phyloP scores from a whole-genome alignment of 2,113 vertebrate genomes.

The Ciconia boyciana region DNA sequence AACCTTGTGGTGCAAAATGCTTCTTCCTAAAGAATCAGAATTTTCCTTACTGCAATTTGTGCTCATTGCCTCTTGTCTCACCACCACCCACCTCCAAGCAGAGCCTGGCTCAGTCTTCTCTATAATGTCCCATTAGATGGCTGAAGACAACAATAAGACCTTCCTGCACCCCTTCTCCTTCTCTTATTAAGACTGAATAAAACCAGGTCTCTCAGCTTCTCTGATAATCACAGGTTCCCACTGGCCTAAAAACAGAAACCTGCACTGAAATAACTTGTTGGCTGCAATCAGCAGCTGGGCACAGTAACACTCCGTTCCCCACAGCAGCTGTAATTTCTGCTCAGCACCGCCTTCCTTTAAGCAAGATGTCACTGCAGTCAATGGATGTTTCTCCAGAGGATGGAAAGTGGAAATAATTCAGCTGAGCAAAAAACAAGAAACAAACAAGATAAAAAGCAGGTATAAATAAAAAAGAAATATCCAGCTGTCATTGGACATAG shows the following conservation, averaged over 20 bases:
- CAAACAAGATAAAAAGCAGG: neutral
- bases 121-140: neutral
- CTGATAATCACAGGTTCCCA: neutral
- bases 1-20: neutral
- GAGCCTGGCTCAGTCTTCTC: neutral
- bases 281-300: neutral
- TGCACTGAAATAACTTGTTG: neutral
- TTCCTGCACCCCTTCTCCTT: neutral
- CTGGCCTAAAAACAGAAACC: neutral
- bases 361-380: constrained; percentile 3
- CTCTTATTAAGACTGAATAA: neutral
- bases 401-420: constrained; percentile 4
- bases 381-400: neutral
- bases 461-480: constrained; percentile 23
- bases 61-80: neutral
- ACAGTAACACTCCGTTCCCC: neutral
- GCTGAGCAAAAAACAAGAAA: neutral
- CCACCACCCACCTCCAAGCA: neutral
- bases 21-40: neutral
- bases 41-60: neutral
- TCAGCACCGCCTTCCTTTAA: neutral
- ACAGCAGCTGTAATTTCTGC: constrained; percentile 8
- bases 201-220: neutral
- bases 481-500: neutral
- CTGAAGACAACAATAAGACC: neutral